Base-by-base conservation (phyloP, 2,888 invertebrate species). In the Cotesia congregata region DNA sequence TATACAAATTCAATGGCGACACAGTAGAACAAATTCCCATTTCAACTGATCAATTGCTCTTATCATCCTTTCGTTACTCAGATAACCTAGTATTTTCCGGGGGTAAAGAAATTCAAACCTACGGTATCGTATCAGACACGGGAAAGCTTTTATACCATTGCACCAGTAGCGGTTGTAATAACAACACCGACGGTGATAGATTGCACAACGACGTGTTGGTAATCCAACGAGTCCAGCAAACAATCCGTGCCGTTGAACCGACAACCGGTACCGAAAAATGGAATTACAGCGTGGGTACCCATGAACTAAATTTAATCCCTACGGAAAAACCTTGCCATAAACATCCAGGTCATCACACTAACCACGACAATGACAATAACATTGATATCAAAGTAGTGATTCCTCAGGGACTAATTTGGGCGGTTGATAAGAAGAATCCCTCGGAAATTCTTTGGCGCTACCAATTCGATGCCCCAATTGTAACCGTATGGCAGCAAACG, bases 201-300 rank as follows among this genome's bases (percentile, higher is more conserved):
- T 88, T 90, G 20, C 88, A 89, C 67, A 92, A 93, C 82, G 74
- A 77, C 62, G 91, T 97, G 39, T 90, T 98, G 60, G 92, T 98
- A 15, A 90, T 99, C 73, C 93, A 95, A 81, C 92, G 97, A 50
- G 94, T 93, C 83, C 95, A 96, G 2, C 96, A 95, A 89, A 97
- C 96, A 6, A 95, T 98, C 12, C 91, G 98, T 72, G 98, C 98
- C 3, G 92, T 97, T 3, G 98, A 98, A 86, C 95, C 97, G 0
- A 92, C 94, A 72, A 93, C 94, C 7, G 98, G 98, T 1, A 89
- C 90, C 67, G 98, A 98, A 91, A 95, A 94, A 86, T 98, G 98
- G 98, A 98, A 98, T 91, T 98, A 97, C 88, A 97, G 97, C 89
- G 98, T 98, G 30, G 97, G 95, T 0, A 94, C 95, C 82, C 96